Conservation (phyloP, 1,140 invertebrate species). For the Wasmannia auropunctata region DNA sequence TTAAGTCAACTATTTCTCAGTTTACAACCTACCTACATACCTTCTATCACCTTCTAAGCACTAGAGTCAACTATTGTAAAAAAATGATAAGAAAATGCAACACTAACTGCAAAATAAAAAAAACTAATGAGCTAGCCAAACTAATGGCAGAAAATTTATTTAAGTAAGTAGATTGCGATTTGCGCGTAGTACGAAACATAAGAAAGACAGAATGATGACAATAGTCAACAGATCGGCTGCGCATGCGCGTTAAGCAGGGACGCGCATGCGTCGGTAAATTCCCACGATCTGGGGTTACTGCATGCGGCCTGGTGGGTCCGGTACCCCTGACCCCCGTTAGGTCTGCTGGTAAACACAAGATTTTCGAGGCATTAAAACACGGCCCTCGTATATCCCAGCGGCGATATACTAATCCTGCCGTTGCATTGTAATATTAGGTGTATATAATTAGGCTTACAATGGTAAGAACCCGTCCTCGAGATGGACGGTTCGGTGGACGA, state of each 20-base stretch:
- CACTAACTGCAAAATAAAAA: too few relatives aligned
- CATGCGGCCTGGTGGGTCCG: conserved; percentile 10
- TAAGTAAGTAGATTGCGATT: too few relatives aligned
- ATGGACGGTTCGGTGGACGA: background rate
- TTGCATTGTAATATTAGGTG: conserved; percentile 24
- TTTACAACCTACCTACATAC: too few relatives aligned
- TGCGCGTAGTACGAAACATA: too few relatives aligned
- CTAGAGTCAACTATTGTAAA: too few relatives aligned
- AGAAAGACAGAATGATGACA: too few relatives aligned
- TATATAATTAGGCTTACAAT: conserved; percentile 62
- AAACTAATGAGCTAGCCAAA: too few relatives aligned
- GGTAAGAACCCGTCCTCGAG: conserved; percentile 49
- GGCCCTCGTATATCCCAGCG: background rate
- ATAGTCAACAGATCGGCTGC: background rate
- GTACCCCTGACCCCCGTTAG: conserved; percentile 51
- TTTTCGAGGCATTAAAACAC: background rate
- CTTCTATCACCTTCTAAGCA: too few relatives aligned
- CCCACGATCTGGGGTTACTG: background rate
- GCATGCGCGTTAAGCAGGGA: background rate
- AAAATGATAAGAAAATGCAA: too few relatives aligned
- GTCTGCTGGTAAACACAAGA: conserved; percentile 62
- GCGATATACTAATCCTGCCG: conserved; percentile 23
- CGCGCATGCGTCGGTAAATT: background rate
- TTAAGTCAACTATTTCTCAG: background rate
- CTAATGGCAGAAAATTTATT: too few relatives aligned